These are phyloP conservation scores for Sander vitreus DNA, from an alignment of 2,113 vertebrate species.

Conservation along the genomic window DNA sequence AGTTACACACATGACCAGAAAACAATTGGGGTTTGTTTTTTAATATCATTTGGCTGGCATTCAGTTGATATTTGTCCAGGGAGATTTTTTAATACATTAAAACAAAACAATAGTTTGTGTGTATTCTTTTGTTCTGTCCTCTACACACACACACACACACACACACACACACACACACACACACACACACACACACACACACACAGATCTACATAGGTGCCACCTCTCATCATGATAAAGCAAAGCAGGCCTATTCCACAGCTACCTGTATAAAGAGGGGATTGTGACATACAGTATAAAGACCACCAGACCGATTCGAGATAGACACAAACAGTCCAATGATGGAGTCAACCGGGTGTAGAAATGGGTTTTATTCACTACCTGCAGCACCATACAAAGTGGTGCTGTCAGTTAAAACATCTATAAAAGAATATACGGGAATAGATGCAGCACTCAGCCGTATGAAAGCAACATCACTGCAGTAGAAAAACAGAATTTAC, in stretches of 20 bases:
- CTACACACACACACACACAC: not conserved
- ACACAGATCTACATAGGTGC: not conserved
- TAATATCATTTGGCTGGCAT: slow-evolving; percentile 22
- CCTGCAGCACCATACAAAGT: slow-evolving; percentile 6
- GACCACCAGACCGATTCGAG: slow-evolving; percentile 2
- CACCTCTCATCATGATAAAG: slow-evolving; percentile 11
- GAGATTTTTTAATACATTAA: slow-evolving; percentile 30
- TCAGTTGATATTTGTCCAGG: slow-evolving; percentile 32
- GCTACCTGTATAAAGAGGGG: slow-evolving; percentile 8
- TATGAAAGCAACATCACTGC: not conserved
- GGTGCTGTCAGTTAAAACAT: slow-evolving; percentile 39
- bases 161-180: not conserved
- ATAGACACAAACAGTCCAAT: slow-evolving; percentile 21
- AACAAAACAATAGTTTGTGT: slow-evolving; percentile 6
- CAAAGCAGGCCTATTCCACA: slow-evolving; percentile 17
- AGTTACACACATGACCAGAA: slow-evolving; percentile 12
- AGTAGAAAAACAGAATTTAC: slow-evolving; percentile 22
- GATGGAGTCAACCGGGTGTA: slow-evolving; percentile 39
- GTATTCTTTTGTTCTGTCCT: not conserved
- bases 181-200: not conserved
- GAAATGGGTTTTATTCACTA: slow-evolving; percentile 43
- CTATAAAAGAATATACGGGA: slow-evolving; percentile 3
- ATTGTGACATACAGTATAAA: slow-evolving; percentile 17
- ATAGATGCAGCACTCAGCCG: not conserved
- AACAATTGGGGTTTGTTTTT: not conserved